Evolutionary conservation across 1,140 invertebrate genomes (phyloP).

Genomic region (Drosophila persimilis): DNA sequence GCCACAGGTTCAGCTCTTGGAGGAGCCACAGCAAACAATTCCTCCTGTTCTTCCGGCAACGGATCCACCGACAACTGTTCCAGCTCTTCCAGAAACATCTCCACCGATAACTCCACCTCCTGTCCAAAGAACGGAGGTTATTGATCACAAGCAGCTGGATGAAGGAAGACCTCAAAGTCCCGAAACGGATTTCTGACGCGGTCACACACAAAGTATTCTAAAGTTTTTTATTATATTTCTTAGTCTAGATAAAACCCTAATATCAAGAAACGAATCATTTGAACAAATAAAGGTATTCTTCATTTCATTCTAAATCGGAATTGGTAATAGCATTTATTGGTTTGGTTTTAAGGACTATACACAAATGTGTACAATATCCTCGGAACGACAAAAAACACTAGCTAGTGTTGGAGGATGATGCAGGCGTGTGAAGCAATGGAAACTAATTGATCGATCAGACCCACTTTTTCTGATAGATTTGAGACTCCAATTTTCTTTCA

Average conservation of each 20-base stretch:
- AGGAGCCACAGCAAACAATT: no score
- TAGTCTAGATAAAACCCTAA: conserved; percentile 15
- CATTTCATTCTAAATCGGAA: conserved; percentile 16
- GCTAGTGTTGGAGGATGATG: no score
- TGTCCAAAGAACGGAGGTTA: neutral
- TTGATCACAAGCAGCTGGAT: conserved; percentile 22
- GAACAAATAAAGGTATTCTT: conserved; percentile 44
- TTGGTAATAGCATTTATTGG: no score
- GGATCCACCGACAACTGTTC: neutral
- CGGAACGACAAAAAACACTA: no score
- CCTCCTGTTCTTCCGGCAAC: neutral
- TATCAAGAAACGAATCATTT: conserved; percentile 31
- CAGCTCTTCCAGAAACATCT: neutral
- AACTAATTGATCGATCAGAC: no score
- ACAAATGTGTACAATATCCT: no score
- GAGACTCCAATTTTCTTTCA: no score
- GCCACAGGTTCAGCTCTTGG: conserved; percentile 4
- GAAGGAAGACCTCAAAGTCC: conserved; percentile 69
- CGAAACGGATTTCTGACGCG: conserved; percentile 73
- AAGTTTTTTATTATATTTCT: conserved; percentile 21
- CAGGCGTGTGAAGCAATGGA: no score
- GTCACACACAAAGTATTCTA: conserved; percentile 29
- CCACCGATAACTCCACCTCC: neutral
- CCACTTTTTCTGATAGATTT: no score
- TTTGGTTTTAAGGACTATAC: no score